phyloP scores from a whole-genome alignment of 2,888 invertebrate genomes.

The Drosophila heteroneura region DNA sequence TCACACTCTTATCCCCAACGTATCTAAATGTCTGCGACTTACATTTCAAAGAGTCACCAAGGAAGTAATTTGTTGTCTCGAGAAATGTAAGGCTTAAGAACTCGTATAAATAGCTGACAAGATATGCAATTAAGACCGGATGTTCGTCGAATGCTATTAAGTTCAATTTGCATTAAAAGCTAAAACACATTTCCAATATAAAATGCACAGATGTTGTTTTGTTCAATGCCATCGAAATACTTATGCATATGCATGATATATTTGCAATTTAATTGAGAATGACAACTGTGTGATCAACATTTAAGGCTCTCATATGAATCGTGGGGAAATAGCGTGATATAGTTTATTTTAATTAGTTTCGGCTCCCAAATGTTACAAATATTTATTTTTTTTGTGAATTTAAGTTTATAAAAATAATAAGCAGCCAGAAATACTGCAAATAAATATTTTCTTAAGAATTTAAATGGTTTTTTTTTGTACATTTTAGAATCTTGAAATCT shows the following conservation, averaged over 20 bases:
- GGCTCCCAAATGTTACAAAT: no score
- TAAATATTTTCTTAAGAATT: background rate
- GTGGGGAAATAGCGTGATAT: background rate
- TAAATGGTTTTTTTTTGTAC: rapidly evolving
- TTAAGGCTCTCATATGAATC: background rate
- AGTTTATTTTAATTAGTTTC: background rate
- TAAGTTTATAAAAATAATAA: background rate
- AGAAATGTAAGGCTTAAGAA: slow-evolving; percentile 51
- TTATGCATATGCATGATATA: slow-evolving; percentile 21
- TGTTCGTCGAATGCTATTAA: slow-evolving; percentile 36
- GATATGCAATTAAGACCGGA: slow-evolving; percentile 56
- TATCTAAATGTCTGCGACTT: slow-evolving; percentile 36
- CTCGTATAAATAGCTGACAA: slow-evolving; percentile 62
- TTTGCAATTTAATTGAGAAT: slow-evolving; percentile 1
- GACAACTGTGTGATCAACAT: slow-evolving; percentile 31
- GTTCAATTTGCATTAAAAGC: slow-evolving; percentile 54
- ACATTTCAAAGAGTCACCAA: slow-evolving; percentile 42
- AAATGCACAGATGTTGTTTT: slow-evolving; percentile 36
- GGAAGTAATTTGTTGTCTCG: slow-evolving; percentile 61
- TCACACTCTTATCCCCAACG: slow-evolving; percentile 13
- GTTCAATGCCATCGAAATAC: slow-evolving; percentile 20
- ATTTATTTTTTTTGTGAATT: background rate
- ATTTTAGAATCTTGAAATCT: background rate
- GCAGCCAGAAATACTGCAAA: background rate
- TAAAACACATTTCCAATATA: background rate